Evolutionary conservation across 2,113 vertebrate genomes (phyloP), one percentile per base, ranked within the genome.

Genomic region (Acanthochromis polyacanthus): DNA sequence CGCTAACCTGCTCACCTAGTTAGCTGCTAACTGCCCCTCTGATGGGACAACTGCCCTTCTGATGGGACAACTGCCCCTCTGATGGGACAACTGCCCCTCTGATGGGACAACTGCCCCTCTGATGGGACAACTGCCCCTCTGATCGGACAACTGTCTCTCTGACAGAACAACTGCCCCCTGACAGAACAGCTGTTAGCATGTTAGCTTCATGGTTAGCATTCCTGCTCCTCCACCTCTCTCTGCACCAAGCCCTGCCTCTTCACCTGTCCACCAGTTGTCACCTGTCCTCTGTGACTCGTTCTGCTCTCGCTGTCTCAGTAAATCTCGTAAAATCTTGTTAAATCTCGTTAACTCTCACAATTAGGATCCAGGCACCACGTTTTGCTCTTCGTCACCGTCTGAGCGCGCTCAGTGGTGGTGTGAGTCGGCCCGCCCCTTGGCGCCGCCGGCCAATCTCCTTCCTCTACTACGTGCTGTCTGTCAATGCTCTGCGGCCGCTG

Each of bases 321-420:
- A 64, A 62, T 59, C n/a, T n/a, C n/a, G n/a, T n/a, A n/a, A n/a
- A n/a, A n/a, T n/a, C n/a, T n/a, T n/a, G n/a, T n/a, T n/a, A n/a
- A n/a, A n/a, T n/a, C n/a, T 78, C 17, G 16, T 63, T 48, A 20
- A 25, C 2, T 36, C 6, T 63, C 40, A 55, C 16, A 25, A 80
- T 86, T 75, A 99, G 98, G 96, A 96, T 98, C 92, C 95, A 96
- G 89, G 96, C 96, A 72, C 97, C 97, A 84, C 97, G 96, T 93
- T 93, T 97, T 95, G 95, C 96, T 88, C 94, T 98, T 83, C 94
- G 96, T 88, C 95, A 94, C 76, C 97, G 95, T 90, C 95, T 98
- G 93, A 96, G 95, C 82, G 94, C 93, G 93, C 93, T 98, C 91
- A 96, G 94, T 95, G 96, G 96, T 87, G 95, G 71, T 1, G 58